A percentile compares a stretch with the other conserved stretches of the same genome.
phyloP scores from a whole-genome alignment of 2,888 invertebrate genomes.

The Lasioglossum malachurum region DNA sequence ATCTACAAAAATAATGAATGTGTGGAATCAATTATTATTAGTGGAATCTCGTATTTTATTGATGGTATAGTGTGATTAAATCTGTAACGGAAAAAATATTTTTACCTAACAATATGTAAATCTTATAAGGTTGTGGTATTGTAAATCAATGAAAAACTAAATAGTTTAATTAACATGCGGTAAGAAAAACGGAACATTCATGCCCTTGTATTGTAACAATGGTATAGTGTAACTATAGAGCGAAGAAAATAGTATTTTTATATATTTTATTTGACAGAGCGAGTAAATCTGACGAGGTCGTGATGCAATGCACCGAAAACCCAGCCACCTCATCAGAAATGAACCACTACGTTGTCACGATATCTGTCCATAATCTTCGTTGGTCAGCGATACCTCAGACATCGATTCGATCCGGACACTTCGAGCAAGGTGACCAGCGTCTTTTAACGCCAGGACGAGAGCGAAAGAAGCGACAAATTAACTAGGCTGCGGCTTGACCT shows the following conservation, averaged over 20 bases:
- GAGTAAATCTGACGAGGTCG: background rate
- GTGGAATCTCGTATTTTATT: no score
- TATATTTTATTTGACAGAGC: background rate
- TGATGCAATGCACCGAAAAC: background rate
- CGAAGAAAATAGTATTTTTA: background rate
- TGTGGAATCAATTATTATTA: no score
- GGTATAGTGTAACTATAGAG: no score
- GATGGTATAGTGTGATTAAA: no score
- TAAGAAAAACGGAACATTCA: no score
- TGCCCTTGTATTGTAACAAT: no score
- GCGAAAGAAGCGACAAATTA: slow-evolving; percentile 76
- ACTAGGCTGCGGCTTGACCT: slow-evolving; percentile 79
- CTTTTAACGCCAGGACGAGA: slow-evolving; percentile 73
- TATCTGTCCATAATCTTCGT: slow-evolving; percentile 31
- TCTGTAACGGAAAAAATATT: no score
- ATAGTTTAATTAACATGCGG: no score
- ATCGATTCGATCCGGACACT: slow-evolving; percentile 35
- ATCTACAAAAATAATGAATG: no score
- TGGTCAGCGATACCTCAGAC: slow-evolving; percentile 49
- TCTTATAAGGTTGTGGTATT: background rate
- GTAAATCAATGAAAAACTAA: no score
- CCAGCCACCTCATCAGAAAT: background rate
- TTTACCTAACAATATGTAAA: no score
- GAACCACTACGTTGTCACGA: background rate
- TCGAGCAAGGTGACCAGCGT: slow-evolving; percentile 37